phyloP scores from a whole-genome alignment of 2,797 vertebrate genomes.

The Remorina albescens region DNA sequence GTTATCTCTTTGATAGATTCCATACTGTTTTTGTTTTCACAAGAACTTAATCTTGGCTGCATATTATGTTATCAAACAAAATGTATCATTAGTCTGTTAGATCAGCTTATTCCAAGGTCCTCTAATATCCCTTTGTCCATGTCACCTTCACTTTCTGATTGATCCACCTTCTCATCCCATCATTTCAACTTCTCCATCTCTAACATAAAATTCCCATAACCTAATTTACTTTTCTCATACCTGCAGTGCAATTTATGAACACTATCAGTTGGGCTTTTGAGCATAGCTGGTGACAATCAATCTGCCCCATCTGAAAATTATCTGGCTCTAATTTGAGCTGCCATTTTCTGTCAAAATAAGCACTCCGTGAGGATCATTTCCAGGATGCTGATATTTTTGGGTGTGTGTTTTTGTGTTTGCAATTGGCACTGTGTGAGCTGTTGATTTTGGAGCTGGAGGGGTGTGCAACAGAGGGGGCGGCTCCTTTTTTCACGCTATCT shows the following conservation, averaged over 20 bases:
- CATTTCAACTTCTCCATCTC: neutral
- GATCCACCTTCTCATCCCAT: neutral
- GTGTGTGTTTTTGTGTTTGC: constrained; percentile 14
- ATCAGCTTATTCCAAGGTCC: neutral
- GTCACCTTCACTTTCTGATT: neutral
- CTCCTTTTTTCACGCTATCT: constrained; percentile 58
- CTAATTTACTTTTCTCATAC: constrained; percentile 31
- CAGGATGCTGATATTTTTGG: constrained; percentile 20
- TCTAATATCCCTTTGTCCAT: neutral
- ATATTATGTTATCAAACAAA: neutral
- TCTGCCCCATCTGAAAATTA: neutral
- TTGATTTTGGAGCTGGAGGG: constrained; percentile 36
- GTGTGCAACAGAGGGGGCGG: neutral
- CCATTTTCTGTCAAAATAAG: constrained; percentile 26
- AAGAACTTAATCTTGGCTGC: neutral
- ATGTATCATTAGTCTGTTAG: neutral
- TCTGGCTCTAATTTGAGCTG: neutral
- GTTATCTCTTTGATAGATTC: constrained; percentile 20
- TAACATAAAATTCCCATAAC: neutral
- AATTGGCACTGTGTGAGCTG: constrained; percentile 29
- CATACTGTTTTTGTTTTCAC: neutral
- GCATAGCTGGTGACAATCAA: constrained; percentile 25
- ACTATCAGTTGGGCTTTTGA: constrained; percentile 24
- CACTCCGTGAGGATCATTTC: constrained; percentile 17
- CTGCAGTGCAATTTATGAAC: constrained; percentile 31